Percentiles rank a stretch among this genome's conserved stretches.
These are phyloP conservation scores for Boloria selene DNA, from an alignment of 2,888 invertebrate species.

Conservation along the genomic window DNA sequence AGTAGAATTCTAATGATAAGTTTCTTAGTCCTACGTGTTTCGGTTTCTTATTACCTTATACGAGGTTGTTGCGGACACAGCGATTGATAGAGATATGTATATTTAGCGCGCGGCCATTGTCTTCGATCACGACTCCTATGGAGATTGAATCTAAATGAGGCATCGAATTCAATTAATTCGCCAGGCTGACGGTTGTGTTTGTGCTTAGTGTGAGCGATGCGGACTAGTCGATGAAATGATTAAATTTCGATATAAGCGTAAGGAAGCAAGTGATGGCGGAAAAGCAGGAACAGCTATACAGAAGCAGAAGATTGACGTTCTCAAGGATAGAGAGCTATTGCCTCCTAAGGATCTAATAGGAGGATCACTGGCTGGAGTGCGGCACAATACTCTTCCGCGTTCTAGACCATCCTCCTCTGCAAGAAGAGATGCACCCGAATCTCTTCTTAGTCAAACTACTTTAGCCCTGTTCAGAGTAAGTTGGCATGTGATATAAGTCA, in stretches of 20 bases:
- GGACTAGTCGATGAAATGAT: slow-evolving; percentile 79
- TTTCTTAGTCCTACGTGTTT: slow-evolving; percentile 67
- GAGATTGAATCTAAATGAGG: slow-evolving; percentile 59
- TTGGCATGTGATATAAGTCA: slow-evolving; percentile 39
- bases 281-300: slow-evolving; percentile 67
- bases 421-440: slow-evolving; percentile 55
- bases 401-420: slow-evolving; percentile 62
- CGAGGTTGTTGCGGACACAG: slow-evolving; percentile 58
- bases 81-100: slow-evolving; percentile 56
- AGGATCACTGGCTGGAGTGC: slow-evolving; percentile 67
- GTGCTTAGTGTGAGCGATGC: slow-evolving; percentile 59
- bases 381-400: slow-evolving; percentile 75
- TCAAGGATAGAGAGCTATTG: slow-evolving; percentile 70
- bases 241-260: slow-evolving; percentile 86
- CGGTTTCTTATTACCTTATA: slow-evolving; percentile 72
- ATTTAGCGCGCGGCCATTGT: slow-evolving; percentile 70
- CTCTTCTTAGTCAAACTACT: slow-evolving; percentile 65
- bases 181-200: slow-evolving; percentile 42
- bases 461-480: slow-evolving; percentile 75
- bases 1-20: slow-evolving; percentile 67
- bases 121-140: slow-evolving; percentile 56
- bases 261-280: slow-evolving; percentile 70
- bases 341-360: slow-evolving; percentile 73
- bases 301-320: slow-evolving; percentile 76
- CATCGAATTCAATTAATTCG: slow-evolving; percentile 48